A percentile compares a stretch with the other conserved stretches of the same genome.
Evolutionary conservation across 2,888 invertebrate genomes (phyloP).

Genomic region (Aethes cnicana): DNA sequence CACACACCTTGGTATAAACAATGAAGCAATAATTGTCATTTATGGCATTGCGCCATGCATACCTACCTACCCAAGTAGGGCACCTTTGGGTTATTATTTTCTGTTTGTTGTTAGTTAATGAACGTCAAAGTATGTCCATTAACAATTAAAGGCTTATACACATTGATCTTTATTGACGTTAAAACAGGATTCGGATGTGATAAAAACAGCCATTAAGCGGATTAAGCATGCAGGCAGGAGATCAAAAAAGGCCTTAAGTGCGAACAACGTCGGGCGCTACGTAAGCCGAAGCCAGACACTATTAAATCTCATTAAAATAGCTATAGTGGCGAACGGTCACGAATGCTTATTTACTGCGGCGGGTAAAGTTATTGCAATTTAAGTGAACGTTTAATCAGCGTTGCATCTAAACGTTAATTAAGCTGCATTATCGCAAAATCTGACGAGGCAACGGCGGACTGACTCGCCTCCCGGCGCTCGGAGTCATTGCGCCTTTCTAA

Average conservation of each 20-base stretch:
- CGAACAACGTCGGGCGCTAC: slow-evolving; percentile 57
- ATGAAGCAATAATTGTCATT: slow-evolving; percentile 57
- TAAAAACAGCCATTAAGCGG: slow-evolving; percentile 67
- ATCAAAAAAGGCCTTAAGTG: slow-evolving; percentile 72
- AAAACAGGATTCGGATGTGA: slow-evolving; percentile 58
- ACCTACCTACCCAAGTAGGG: too few species aligned
- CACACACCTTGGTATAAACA: slow-evolving; percentile 60
- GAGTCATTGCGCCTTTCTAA: slow-evolving; percentile 37
- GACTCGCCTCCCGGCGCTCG: slow-evolving; percentile 33
- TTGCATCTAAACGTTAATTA: slow-evolving; percentile 67
- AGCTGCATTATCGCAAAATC: slow-evolving; percentile 65
- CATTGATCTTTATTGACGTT: slow-evolving; percentile 58
- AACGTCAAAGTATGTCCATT: slow-evolving; percentile 45
- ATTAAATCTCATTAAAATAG: slow-evolving; percentile 76
- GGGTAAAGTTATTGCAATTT: slow-evolving; percentile 60
- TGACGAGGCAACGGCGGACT: slow-evolving; percentile 36
- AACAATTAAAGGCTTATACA: slow-evolving; percentile 42
- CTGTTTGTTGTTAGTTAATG: neutral
- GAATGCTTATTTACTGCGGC: slow-evolving; percentile 67
- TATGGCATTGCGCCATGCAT: too few species aligned
- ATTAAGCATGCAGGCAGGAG: slow-evolving; percentile 70
- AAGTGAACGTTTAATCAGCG: slow-evolving; percentile 61
- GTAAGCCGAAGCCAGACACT: slow-evolving; percentile 46
- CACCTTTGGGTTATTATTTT: slow-evolving; percentile 14
- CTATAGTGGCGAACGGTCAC: slow-evolving; percentile 65